Percentiles rank a stretch among this genome's conserved stretches.
phyloP scores from a whole-genome alignment of 2,888 invertebrate genomes.

The Pheosia gnoma region DNA sequence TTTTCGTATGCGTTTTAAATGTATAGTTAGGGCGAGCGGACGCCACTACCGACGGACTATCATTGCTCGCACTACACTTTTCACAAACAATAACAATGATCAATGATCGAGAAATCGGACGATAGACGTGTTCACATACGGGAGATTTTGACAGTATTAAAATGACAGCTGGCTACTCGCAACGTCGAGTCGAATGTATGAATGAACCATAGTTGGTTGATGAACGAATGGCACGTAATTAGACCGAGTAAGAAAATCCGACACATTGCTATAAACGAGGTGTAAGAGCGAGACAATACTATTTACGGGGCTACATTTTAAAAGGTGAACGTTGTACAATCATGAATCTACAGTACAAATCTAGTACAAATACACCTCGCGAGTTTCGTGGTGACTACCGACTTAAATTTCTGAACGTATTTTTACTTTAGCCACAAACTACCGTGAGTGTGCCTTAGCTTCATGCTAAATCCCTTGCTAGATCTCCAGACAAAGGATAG shows the following conservation, averaged over 20 bases:
- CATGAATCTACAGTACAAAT: not conserved
- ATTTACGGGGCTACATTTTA: not conserved
- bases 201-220: not conserved
- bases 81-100: slow-evolving; percentile 77
- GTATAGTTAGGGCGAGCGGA: slow-evolving; percentile 43
- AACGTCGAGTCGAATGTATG: too few species aligned
- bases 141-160: slow-evolving; percentile 42
- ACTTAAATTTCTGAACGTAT: too few species aligned
- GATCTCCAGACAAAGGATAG: too few species aligned
- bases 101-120: slow-evolving; percentile 65
- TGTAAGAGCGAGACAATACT: not conserved
- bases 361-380: too few species aligned
- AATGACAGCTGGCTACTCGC: slow-evolving; percentile 28
- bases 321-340: not conserved
- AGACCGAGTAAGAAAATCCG: not conserved
- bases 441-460: too few species aligned
- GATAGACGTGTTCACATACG: slow-evolving; percentile 45
- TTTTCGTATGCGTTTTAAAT: slow-evolving; percentile 46
- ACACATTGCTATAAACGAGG: not conserved
- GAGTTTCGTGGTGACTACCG: too few species aligned
- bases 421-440: too few species aligned
- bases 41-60: slow-evolving; percentile 46
- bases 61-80: slow-evolving; percentile 48
- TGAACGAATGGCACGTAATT: not conserved
- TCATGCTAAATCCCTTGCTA: too few species aligned